phyloP scores from a whole-genome alignment of 2,113 vertebrate species.

The Plecotus auritus region DNA sequence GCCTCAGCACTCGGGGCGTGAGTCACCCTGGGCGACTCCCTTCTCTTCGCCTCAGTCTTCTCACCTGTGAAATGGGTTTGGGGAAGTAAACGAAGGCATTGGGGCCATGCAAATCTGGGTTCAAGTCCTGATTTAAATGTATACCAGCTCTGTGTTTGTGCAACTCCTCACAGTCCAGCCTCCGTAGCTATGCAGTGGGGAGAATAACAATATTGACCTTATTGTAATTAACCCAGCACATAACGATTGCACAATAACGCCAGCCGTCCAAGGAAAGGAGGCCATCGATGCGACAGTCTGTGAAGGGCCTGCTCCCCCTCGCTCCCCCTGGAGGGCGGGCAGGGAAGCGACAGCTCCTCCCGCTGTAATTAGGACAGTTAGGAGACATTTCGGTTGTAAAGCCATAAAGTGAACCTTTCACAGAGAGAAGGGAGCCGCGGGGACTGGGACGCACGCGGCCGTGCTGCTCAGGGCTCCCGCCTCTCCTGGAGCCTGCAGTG shows the following conservation, averaged over 20 bases:
- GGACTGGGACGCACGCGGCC: not conserved
- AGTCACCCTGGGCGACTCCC: not conserved
- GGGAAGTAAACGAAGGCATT: not conserved
- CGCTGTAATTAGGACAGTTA: not conserved
- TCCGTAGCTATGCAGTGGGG: not conserved
- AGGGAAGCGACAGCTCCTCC: not conserved
- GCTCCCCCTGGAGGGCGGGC: not conserved
- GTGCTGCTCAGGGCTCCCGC: not conserved
- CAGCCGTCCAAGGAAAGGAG: not conserved
- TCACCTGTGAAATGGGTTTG: not conserved
- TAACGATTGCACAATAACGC: not conserved
- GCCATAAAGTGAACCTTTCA: not conserved
- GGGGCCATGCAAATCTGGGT: not conserved
- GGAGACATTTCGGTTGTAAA: not conserved
- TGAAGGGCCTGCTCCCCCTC: not conserved
- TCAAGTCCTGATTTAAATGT: not conserved
- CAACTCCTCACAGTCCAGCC: not conserved
- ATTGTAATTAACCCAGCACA: not conserved
- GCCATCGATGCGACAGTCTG: not conserved
- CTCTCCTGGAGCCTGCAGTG: slow-evolving; percentile 35
- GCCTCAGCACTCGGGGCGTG: not conserved
- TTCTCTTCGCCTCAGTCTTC: not conserved
- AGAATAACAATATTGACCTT: not conserved
- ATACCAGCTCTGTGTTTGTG: not conserved
- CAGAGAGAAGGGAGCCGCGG: not conserved